A percentile compares a stretch with the other conserved stretches of the same genome.
Evolutionary conservation across 2,113 vertebrate species (phyloP).

Genomic region (Psephotus haematonotus): DNA sequence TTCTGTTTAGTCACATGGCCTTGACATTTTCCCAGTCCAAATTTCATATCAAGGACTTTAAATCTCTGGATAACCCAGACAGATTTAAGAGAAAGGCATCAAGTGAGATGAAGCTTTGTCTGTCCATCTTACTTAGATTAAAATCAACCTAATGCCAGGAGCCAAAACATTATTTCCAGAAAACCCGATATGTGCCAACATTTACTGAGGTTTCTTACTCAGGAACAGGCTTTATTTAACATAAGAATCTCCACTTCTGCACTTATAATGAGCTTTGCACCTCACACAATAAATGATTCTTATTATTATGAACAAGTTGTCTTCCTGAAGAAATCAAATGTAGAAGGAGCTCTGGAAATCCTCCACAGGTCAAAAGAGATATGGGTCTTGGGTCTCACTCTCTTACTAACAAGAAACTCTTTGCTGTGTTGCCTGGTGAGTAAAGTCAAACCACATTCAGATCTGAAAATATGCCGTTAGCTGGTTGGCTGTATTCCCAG

Average conservation of each 20-base stretch:
- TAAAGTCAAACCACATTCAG: not conserved
- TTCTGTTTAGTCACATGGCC: not conserved
- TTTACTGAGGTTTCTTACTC: not conserved
- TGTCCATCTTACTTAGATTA: constrained; percentile 2
- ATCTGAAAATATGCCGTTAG: not conserved
- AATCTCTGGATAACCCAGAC: not conserved
- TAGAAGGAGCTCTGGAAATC: not conserved
- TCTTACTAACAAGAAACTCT: not conserved
- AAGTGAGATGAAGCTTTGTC: not conserved
- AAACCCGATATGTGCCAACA: not conserved
- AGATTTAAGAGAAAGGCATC: not conserved
- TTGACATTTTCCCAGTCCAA: not conserved
- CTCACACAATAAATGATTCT: not conserved
- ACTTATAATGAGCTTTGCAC: not conserved
- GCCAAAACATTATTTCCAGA: constrained; percentile 5
- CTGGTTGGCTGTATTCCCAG: not conserved
- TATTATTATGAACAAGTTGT: not conserved
- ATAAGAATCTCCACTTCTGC: not conserved
- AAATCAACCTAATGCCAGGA: constrained; percentile 11
- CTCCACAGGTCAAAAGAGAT: not conserved
- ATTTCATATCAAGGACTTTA: not conserved
- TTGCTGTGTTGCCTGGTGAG: not conserved
- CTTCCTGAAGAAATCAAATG: not conserved
- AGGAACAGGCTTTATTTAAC: not conserved
- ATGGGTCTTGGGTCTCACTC: not conserved